Evolutionary conservation across 1,140 invertebrate genomes (phyloP).

Genomic region (Pemphigus obesinymphae): DNA sequence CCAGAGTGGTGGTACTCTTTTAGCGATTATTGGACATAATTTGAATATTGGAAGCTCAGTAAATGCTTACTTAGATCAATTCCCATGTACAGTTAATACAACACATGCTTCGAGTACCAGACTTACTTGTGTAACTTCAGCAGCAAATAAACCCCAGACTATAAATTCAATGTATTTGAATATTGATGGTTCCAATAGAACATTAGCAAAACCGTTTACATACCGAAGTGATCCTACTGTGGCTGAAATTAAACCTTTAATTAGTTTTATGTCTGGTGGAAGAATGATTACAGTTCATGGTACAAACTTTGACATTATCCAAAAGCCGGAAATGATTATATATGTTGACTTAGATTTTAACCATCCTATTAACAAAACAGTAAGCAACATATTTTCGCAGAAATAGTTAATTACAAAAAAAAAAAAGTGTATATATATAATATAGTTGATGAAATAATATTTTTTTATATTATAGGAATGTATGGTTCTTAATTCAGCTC

Average conservation of each 20-base stretch:
- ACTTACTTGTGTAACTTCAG: conserved; percentile 80
- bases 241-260: conserved; percentile 82
- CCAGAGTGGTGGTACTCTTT: conserved; percentile 85
- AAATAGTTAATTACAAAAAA: neutral
- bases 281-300: conserved; percentile 89
- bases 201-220: conserved; percentile 69
- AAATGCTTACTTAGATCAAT: conserved; percentile 79
- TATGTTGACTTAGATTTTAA: conserved; percentile 65
- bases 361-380: conserved; percentile 68
- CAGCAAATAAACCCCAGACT: conserved; percentile 46
- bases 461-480: conserved; percentile 57
- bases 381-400: conserved; percentile 49
- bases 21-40: conserved; percentile 85
- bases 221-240: conserved; percentile 92
- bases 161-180: conserved; percentile 61
- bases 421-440: neutral
- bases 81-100: conserved; percentile 80
- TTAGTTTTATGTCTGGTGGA: conserved; percentile 86
- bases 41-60: conserved; percentile 90
- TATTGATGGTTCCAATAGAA: conserved; percentile 79
- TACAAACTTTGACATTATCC: conserved; percentile 83
- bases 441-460: neutral
- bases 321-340: conserved; percentile 83
- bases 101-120: conserved; percentile 83
- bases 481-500: conserved; percentile 75